Base-by-base conservation (phyloP, 2,888 invertebrate species). In the Ceriagrion tenellum region DNA sequence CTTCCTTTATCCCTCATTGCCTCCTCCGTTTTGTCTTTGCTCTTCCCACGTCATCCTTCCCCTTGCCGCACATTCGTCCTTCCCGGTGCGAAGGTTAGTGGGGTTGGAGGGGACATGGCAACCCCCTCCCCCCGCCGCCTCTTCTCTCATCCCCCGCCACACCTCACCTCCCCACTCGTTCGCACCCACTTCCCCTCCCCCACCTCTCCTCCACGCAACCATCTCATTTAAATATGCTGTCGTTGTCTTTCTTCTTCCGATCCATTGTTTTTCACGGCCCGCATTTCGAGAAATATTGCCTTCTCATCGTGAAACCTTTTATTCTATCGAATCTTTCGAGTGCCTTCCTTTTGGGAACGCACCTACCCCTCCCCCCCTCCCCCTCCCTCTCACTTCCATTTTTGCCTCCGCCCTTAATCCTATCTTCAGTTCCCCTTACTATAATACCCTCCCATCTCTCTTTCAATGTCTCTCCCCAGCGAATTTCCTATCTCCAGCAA, bases 211-310 rank as follows among this genome's bases (percentile, higher is more conserved):
- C 35, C 93, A 69, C 81, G 69, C 69, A 93, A 69, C 74, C 93
- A 93, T 93, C 63, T 93, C 93, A 69, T 93, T 69, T 69, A 93
- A 93, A 93, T 93, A 93, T 93, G 93, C 93, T 93, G 93, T 93
- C 93, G 93, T 74, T 55, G 63, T 63, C 93, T 69, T 93, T 69
- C 93, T 69, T 12, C 93, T 69, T n/a, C 69, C 59, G 35, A 93
- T 69, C 69, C 74, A 93, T 93, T 93, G 93, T 93, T 93, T 93
- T 93, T 93, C 93, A 55, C 74, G 74, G 47, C 93, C 93, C 93
- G 93, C 93, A 93, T 93, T 93, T 69, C 93, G 56, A 74, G 93
- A 69, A 93, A 93, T 69, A 47, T 91, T 63, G 91, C 91, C 91
- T 40, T 63, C 93, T 69, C 59, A 47, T 55, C 55, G 69, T 47